Conservation (phyloP, 1,140 invertebrate species). For the Cephus cinctus region DNA sequence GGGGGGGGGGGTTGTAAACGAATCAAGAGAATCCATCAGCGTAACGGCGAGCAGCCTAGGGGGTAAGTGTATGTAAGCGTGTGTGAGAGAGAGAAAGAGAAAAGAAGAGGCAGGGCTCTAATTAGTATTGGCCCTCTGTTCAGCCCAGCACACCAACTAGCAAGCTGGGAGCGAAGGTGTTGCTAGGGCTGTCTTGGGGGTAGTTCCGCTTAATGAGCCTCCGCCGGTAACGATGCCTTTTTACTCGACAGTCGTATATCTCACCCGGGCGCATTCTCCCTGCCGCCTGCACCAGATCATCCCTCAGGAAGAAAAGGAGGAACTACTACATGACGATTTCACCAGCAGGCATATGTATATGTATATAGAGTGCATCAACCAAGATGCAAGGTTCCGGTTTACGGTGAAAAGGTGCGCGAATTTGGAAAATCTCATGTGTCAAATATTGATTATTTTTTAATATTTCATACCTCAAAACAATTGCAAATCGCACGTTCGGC, state of each 20-base stretch:
- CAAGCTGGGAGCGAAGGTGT: constrained; percentile 23
- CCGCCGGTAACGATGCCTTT: constrained; percentile 37
- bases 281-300: constrained; percentile 13
- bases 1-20: neutral
- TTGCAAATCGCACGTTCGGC: too few species aligned
- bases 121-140: constrained; percentile 31
- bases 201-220: constrained; percentile 39
- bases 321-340: too few species aligned
- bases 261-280: neutral
- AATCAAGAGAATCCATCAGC: constrained; percentile 5
- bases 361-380: too few species aligned
- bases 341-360: too few species aligned
- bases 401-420: too few species aligned
- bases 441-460: too few species aligned
- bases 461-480: too few species aligned
- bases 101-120: constrained; percentile 18
- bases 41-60: too few species aligned
- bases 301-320: too few species aligned
- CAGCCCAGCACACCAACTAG: neutral
- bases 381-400: too few species aligned
- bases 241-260: constrained; percentile 31
- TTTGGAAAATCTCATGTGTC: too few species aligned
- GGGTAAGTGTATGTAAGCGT: too few species aligned
- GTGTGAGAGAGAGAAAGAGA: neutral
- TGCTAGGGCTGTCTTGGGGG: constrained; percentile 35